These are phyloP conservation scores for Tethea ocularis DNA, from an alignment of 2,888 invertebrate species.

Conservation along the genomic window DNA sequence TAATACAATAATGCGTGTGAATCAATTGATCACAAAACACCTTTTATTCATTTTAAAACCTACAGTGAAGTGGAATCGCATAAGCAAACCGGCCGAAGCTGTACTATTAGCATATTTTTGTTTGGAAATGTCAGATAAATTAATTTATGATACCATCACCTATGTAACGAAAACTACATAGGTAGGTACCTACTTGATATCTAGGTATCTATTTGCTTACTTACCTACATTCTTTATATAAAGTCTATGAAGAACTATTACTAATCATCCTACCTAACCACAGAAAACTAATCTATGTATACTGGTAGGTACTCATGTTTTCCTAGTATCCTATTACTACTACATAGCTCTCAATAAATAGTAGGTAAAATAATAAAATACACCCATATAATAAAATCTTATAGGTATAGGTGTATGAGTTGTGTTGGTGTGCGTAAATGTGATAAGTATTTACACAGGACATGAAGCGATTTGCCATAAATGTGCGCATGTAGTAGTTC, in stretches of 20 bases:
- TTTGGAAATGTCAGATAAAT: conserved; percentile 20
- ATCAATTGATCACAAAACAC: conserved; percentile 54
- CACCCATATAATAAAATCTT: too few species aligned
- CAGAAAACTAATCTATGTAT: background rate
- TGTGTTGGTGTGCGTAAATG: conserved; percentile 28
- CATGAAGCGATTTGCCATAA: conserved; percentile 59
- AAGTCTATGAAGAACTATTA: background rate
- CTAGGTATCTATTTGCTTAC: background rate
- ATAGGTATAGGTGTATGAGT: conserved; percentile 21
- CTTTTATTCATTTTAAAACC: conserved; percentile 23
- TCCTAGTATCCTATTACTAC: conserved; percentile 43
- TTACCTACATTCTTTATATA: background rate
- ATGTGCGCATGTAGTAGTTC: conserved; percentile 57
- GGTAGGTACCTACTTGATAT: background rate
- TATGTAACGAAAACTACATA: conserved; percentile 9
- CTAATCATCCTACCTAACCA: background rate
- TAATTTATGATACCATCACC: conserved; percentile 21
- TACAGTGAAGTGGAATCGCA: conserved; percentile 42
- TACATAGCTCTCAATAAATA: conserved; percentile 12
- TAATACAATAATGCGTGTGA: conserved; percentile 47
- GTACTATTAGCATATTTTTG: conserved; percentile 38
- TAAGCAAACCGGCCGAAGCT: conserved; percentile 43
- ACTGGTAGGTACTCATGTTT: conserved; percentile 29
- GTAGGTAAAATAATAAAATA: conserved; percentile 13
- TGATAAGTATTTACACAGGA: conserved; percentile 53